A percentile compares a stretch with the other conserved stretches of the same genome.
Conservation (phyloP, 1,140 invertebrate species). For the Leptinotarsa defecta region DNA sequence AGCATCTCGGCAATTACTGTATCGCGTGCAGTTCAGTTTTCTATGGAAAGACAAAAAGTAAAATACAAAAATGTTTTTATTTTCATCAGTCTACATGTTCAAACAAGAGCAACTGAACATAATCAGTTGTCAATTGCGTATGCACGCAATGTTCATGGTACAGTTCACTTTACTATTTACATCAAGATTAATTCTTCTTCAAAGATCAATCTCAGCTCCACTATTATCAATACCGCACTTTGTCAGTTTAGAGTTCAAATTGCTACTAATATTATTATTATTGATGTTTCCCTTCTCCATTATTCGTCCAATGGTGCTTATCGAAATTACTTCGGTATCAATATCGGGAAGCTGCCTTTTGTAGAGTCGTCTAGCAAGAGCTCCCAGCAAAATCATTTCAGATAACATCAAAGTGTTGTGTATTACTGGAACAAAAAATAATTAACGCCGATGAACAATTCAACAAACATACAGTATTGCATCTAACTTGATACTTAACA, state of each 20-base stretch:
- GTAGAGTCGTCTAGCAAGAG: conserved; percentile 63
- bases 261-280: conserved; percentile 16
- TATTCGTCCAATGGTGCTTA: conserved; percentile 25
- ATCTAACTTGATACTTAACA: neutral
- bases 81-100: too few species aligned
- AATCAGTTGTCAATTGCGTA: too few species aligned
- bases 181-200: neutral
- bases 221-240: conserved; percentile 5
- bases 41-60: too few species aligned
- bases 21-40: too few species aligned
- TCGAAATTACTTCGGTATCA: neutral
- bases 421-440: conserved; percentile 60
- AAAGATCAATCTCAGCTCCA: neutral
- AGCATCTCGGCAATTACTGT: too few species aligned
- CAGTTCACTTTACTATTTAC: too few species aligned
- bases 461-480: conserved; percentile 1
- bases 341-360: conserved; percentile 54
- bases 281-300: conserved; percentile 20
- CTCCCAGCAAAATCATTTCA: conserved; percentile 64
- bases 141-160: too few species aligned
- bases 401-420: conserved; percentile 64
- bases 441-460: neutral
- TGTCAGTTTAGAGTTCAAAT: neutral
- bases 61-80: too few species aligned
- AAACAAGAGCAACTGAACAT: too few species aligned